Evolutionary conservation across 2,888 invertebrate species (phyloP).

Genomic region (Tanytarsus gracilentus): DNA sequence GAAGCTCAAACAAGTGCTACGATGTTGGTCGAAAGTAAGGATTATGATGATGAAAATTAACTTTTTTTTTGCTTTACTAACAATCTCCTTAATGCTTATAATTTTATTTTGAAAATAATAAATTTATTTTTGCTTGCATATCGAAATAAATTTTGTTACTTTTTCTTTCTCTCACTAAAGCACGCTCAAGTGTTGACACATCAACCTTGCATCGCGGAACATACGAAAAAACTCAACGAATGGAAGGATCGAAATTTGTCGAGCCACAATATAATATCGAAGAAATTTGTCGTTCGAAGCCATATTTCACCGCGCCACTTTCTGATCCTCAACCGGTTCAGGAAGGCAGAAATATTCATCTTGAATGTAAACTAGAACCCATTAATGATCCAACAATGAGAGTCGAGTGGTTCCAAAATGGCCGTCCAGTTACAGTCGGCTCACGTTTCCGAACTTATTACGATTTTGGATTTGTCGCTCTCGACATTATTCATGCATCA

Average conservation of each 20-base stretch:
- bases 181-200: constrained; percentile 80
- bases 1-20: constrained; percentile 74
- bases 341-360: constrained; percentile 82
- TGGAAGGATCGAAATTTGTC: constrained; percentile 76
- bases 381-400: constrained; percentile 95
- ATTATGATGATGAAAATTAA: constrained; percentile 30
- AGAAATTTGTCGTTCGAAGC: constrained; percentile 88
- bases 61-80: constrained; percentile 15
- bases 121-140: no score
- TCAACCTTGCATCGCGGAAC: constrained; percentile 81
- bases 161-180: constrained; percentile 41
- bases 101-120: no score
- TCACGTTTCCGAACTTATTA: constrained; percentile 90
- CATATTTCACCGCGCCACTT: constrained; percentile 84
- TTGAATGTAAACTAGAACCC: constrained; percentile 86
- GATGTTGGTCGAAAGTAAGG: constrained; percentile 85
- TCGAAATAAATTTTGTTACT: no score
- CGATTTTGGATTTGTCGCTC: constrained; percentile 94
- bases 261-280: constrained; percentile 85
- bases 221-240: constrained; percentile 75
- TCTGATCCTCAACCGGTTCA: constrained; percentile 75
- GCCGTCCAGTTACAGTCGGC: constrained; percentile 76
- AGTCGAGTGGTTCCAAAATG: constrained; percentile 94
- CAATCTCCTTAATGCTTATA: constrained; percentile 11
- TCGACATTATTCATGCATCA: constrained; percentile 89